phyloP scores from a whole-genome alignment of 2,888 invertebrate species.

The Parnassius mnemosyne region DNA sequence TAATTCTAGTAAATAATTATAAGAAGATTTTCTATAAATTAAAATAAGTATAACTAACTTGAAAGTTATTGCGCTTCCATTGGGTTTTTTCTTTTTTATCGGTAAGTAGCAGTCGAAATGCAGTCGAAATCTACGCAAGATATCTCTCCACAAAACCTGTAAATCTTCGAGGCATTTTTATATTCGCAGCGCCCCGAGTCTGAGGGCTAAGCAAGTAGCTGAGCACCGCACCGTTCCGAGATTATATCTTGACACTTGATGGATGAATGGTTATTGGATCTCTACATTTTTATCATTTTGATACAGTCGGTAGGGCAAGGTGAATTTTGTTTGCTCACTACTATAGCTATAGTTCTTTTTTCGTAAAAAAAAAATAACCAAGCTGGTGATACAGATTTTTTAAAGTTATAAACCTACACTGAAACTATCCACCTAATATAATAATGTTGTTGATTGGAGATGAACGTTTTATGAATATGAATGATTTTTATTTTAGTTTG shows the following conservation, averaged over 20 bases:
- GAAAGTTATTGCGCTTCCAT: neutral
- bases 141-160: conserved; percentile 71
- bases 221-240: conserved; percentile 71
- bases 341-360: conserved; percentile 42
- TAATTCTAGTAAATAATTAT: neutral
- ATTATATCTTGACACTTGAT: conserved; percentile 87
- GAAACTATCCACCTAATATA: too few species aligned
- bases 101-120: conserved; percentile 36
- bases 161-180: conserved; percentile 79
- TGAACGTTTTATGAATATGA: too few species aligned
- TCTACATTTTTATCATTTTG: conserved; percentile 83
- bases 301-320: conserved; percentile 73
- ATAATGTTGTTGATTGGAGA: too few species aligned
- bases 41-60: neutral
- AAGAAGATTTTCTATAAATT: too few species aligned
- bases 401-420: too few species aligned
- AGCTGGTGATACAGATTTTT: too few species aligned
- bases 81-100: neutral
- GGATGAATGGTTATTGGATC: conserved; percentile 90
- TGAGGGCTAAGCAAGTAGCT: conserved; percentile 72
- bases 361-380: neutral
- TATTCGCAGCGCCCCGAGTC: conserved; percentile 67
- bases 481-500: too few species aligned
- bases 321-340: conserved; percentile 45
- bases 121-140: conserved; percentile 67